A percentile compares a stretch with the other conserved stretches of the same genome.
Evolutionary conservation across 2,113 vertebrate genomes (phyloP).

Genomic region (Crocuta crocuta): DNA sequence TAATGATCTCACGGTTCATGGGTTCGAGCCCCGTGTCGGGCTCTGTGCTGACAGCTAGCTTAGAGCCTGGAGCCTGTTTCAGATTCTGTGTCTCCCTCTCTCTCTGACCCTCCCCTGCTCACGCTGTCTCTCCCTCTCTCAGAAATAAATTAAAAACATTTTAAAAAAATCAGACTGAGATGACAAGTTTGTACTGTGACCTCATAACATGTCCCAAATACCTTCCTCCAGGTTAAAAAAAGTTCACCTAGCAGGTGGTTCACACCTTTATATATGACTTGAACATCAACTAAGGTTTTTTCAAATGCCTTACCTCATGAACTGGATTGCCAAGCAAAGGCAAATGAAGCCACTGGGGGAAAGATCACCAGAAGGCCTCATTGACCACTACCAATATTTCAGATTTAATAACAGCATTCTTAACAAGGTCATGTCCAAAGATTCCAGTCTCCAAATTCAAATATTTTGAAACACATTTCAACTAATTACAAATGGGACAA

Average conservation of each 20-base stretch:
- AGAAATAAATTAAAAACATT: too few relatives aligned
- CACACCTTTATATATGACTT: neutral
- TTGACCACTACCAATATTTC: neutral
- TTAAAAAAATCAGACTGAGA: neutral
- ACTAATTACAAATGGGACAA: conserved; percentile 16
- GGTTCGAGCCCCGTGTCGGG: too few relatives aligned
- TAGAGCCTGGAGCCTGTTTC: too few relatives aligned
- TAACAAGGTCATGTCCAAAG: neutral
- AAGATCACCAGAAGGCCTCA: neutral
- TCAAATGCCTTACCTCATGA: neutral
- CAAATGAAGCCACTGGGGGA: neutral
- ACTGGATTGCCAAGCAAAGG: neutral
- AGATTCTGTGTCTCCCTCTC: too few relatives aligned
- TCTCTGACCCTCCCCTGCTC: too few relatives aligned
- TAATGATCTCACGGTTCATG: too few relatives aligned
- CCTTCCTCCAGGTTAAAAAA: neutral
- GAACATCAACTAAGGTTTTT: neutral
- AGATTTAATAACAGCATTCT: neutral
- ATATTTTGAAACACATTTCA: neutral
- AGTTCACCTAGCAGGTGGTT: neutral
- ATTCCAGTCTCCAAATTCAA: neutral
- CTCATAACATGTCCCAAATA: neutral
- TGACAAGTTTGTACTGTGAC: neutral
- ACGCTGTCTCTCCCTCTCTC: too few relatives aligned
- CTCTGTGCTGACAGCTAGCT: too few relatives aligned